A percentile compares a stretch with the other conserved stretches of the same genome.
These are phyloP conservation scores for Anser brachyrhynchus DNA, from an alignment of 2,113 vertebrate species.

Conservation along the genomic window DNA sequence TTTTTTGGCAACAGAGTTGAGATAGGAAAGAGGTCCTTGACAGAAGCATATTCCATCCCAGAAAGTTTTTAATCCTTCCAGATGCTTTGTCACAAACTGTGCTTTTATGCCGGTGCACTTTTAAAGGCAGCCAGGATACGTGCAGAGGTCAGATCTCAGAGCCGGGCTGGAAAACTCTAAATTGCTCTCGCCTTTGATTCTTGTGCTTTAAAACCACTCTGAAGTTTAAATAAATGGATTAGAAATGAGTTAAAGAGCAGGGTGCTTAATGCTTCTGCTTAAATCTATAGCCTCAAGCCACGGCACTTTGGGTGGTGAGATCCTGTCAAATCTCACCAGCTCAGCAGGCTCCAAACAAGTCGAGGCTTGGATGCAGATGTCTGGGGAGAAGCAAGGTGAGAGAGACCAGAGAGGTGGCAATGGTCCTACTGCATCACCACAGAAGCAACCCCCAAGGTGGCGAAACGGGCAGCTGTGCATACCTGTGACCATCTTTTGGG, in stretches of 20 bases:
- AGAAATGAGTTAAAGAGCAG: conserved; percentile 64
- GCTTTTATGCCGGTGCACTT: conserved; percentile 61
- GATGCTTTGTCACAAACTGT: conserved; percentile 69
- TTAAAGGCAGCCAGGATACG: conserved; percentile 59
- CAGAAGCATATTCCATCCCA: conserved; percentile 52
- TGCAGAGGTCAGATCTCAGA: conserved; percentile 61
- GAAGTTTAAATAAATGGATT: conserved; percentile 71
- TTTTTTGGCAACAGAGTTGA: conserved; percentile 47
- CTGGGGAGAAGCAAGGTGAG: conserved; percentile 21
- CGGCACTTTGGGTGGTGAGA: conserved; percentile 38
- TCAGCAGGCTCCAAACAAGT: conserved; percentile 52
- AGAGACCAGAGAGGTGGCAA: neutral
- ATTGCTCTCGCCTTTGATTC: conserved; percentile 52
- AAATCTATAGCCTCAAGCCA: conserved; percentile 64
- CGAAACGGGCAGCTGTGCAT: neutral
- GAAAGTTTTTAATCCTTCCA: conserved; percentile 68
- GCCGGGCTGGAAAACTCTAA: conserved; percentile 51
- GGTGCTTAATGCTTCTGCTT: conserved; percentile 55
- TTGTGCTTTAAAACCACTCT: conserved; percentile 55
- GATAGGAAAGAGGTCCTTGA: conserved; percentile 55
- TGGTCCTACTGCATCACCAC: neutral
- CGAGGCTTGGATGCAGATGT: conserved; percentile 36
- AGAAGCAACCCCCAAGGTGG: neutral
- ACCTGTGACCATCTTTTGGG: neutral
- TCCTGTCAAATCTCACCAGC: conserved; percentile 64